Evolutionary conservation across 2,113 vertebrate genomes (phyloP).

Genomic region (Thalassarche chlororhynchos): DNA sequence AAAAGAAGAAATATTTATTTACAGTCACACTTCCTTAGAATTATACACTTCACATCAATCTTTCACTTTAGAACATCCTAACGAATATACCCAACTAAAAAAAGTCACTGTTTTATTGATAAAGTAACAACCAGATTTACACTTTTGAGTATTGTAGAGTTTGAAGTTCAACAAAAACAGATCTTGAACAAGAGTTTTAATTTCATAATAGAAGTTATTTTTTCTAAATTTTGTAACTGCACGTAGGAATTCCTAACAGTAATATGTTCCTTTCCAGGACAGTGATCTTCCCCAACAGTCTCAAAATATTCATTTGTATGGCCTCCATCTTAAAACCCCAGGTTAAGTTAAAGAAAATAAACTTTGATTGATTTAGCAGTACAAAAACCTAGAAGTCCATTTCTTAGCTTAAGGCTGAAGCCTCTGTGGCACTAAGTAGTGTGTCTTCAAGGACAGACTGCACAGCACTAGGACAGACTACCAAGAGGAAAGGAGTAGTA

Average conservation of each 20-base stretch:
- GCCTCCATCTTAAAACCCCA: background rate
- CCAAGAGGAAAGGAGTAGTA: background rate
- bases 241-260: background rate
- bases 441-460: background rate
- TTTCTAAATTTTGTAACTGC: background rate
- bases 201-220: background rate
- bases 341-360: background rate
- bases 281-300: background rate
- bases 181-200: background rate
- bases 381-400: background rate
- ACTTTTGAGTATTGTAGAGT: background rate
- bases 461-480: background rate
- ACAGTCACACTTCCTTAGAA: background rate
- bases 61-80: background rate
- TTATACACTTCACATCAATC: background rate
- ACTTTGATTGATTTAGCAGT: background rate
- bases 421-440: background rate
- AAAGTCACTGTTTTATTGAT: background rate
- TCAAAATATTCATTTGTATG: background rate
- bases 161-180: background rate
- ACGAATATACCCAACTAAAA: fast-evolving
- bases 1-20: background rate
- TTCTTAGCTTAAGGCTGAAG: background rate
- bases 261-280: background rate
- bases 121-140: background rate